Evolutionary conservation across 2,797 vertebrate species (phyloP).

Genomic region (Etheostoma nigrum): DNA sequence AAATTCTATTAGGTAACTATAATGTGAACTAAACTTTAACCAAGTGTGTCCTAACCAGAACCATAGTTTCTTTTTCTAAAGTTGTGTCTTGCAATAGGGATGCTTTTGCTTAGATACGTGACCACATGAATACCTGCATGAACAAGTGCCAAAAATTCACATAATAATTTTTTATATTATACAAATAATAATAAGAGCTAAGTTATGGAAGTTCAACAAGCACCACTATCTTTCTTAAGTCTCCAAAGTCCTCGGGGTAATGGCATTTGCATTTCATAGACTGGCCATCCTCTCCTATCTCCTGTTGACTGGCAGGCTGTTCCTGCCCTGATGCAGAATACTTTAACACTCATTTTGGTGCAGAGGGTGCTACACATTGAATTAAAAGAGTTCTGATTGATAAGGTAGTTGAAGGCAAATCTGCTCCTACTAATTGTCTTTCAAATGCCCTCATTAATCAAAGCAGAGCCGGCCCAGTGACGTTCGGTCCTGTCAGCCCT

Average conservation of each 20-base stretch:
- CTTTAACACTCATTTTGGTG: slow-evolving; percentile 85
- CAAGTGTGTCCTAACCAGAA: neutral
- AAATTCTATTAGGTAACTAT: neutral
- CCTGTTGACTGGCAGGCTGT: slow-evolving; percentile 77
- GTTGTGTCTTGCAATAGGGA: neutral
- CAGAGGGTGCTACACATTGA: slow-evolving; percentile 86
- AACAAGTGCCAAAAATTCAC: neutral
- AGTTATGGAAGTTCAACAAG: slow-evolving; percentile 40
- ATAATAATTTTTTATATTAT: neutral
- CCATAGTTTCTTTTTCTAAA: neutral
- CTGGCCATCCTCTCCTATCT: slow-evolving; percentile 43
- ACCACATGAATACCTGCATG: neutral
- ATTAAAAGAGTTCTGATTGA: slow-evolving; percentile 95
- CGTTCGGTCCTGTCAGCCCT: slow-evolving; percentile 90
- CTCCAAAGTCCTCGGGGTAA: slow-evolving; percentile 32
- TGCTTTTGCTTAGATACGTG: neutral
- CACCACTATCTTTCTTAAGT: slow-evolving; percentile 15
- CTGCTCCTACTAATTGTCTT: slow-evolving; percentile 98
- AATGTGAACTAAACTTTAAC: neutral
- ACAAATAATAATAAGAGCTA: too few relatives aligned
- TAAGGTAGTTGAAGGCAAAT: slow-evolving; percentile 95
- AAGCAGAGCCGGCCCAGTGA: slow-evolving; percentile 86
- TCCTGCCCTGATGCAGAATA: slow-evolving; percentile 76
- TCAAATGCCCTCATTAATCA: slow-evolving; percentile 99
- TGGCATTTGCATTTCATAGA: slow-evolving; percentile 55